A percentile compares a stretch with the other conserved stretches of the same genome.
Conservation (phyloP, 2,888 invertebrate genomes). For the Oxyteleia sp. region DNA sequence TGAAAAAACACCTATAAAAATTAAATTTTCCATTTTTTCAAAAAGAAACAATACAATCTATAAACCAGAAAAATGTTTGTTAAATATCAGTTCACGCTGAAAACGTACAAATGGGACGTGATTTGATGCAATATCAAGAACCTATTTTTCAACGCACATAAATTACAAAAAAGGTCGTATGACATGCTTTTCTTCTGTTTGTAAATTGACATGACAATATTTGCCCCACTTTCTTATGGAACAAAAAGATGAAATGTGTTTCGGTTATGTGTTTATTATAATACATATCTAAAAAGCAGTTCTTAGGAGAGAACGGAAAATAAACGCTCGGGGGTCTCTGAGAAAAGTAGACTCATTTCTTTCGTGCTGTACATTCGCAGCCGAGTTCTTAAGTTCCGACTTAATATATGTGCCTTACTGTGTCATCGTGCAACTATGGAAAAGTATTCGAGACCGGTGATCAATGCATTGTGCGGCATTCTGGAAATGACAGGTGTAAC, state of each 20-base stretch:
- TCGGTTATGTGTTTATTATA: constrained; percentile 51
- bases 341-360: constrained; percentile 52
- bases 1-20: no score
- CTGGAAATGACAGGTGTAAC: constrained; percentile 1
- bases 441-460: constrained; percentile 29
- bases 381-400: constrained; percentile 28
- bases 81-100: neutral
- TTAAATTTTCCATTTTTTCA: no score
- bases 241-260: constrained; percentile 44
- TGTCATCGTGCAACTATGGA: constrained; percentile 37
- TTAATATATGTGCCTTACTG: constrained; percentile 44
- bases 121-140: neutral
- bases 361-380: constrained; percentile 27
- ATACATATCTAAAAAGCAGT: constrained; percentile 34
- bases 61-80: neutral
- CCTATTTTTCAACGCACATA: constrained; percentile 2
- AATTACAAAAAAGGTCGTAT: constrained; percentile 18
- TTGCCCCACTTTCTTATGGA: constrained; percentile 40
- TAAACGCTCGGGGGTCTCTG: constrained; percentile 51
- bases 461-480: constrained; percentile 24
- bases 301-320: constrained; percentile 36
- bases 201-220: constrained; percentile 46
- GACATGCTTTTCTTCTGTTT: constrained; percentile 20
- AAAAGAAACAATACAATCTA: no score
- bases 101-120: neutral